Evolutionary conservation across 2,113 vertebrate species (phyloP), one percentile per base, ranked within the genome.

Genomic region (Rynchops niger): DNA sequence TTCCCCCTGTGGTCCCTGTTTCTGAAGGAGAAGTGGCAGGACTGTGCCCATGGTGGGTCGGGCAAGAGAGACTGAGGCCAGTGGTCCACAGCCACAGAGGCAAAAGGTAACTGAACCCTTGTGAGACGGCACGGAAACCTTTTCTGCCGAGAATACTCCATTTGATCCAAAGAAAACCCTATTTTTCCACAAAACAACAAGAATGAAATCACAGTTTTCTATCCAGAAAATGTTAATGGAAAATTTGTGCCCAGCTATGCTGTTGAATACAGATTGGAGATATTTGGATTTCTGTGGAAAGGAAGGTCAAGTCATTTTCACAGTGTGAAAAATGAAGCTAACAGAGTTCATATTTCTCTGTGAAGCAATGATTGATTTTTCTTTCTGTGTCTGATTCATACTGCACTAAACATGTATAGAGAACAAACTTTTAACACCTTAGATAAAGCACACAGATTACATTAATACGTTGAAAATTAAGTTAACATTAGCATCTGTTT

Each of bases 281-380:
- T 97, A 95, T 93, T 95, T 97, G 88, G 95, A 85, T 97, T 95
- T 97, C 96, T 89, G 93, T 82, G 93, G 91, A 97, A 95, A 94
- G 93, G 95, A 97, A 97, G 96, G 96, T 96, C 97, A 97, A 97
- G 91, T 95, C 86, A 97, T 97, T 97, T 97, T 95, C 95, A 93
- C 95, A 95, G 96, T 96, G 93, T 97, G 90, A 97, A 96, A 96
- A 97, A 92, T 94, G 92, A 96, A 88, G 93, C 96, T 90, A 95
- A 95, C 82, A 91, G 90, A 96, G 94, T 91, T 96, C 94, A 93
- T 97, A 95, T 95, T 97, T 95, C 94, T 88, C 92, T 84, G 80
- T 87, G 93, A 97, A 94, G 93, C 62, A 85, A 66, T 88, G 90
- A 97, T 91, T 94, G 95, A 95, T 95, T 95, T 93, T 96, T 96